A percentile compares a stretch with the other conserved stretches of the same genome.
Evolutionary conservation across 2,113 vertebrate genomes (phyloP).

Genomic region (Myocastor coypus): DNA sequence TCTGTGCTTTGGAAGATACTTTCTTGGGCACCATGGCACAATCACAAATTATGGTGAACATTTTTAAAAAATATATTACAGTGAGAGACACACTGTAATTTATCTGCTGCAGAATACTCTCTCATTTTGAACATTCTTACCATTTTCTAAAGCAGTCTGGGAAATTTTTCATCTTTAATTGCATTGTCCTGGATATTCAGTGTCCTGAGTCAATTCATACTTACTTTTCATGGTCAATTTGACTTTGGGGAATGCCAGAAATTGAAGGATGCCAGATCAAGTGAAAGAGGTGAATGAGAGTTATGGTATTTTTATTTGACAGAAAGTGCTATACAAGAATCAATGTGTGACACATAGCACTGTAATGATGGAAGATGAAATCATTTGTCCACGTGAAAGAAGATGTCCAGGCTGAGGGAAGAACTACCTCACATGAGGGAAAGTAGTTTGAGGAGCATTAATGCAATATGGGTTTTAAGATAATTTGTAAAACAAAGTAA

Average conservation of each 20-base stretch:
- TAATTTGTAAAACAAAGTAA: not conserved
- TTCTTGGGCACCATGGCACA: not conserved
- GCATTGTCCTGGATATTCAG: not conserved
- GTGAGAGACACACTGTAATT: not conserved
- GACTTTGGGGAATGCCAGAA: not conserved
- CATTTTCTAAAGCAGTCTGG: not conserved
- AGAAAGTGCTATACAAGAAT: not conserved
- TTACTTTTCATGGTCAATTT: not conserved
- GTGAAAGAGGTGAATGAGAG: not conserved
- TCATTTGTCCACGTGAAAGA: not conserved
- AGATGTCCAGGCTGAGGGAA: not conserved
- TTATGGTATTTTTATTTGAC: not conserved
- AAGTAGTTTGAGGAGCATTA: not conserved
- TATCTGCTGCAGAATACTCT: not conserved
- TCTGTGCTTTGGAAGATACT: not conserved
- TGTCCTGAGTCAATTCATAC: not conserved
- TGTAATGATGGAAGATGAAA: not conserved
- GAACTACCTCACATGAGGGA: not conserved
- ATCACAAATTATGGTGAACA: not conserved
- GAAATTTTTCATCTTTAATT: not conserved
- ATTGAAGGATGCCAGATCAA: not conserved
- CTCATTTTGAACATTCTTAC: not conserved
- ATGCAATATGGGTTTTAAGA: not conserved
- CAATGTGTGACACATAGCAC: not conserved
- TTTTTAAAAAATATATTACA: not conserved